phyloP scores from a whole-genome alignment of 2,797 vertebrate genomes.

The Leptatherina wallacei region DNA sequence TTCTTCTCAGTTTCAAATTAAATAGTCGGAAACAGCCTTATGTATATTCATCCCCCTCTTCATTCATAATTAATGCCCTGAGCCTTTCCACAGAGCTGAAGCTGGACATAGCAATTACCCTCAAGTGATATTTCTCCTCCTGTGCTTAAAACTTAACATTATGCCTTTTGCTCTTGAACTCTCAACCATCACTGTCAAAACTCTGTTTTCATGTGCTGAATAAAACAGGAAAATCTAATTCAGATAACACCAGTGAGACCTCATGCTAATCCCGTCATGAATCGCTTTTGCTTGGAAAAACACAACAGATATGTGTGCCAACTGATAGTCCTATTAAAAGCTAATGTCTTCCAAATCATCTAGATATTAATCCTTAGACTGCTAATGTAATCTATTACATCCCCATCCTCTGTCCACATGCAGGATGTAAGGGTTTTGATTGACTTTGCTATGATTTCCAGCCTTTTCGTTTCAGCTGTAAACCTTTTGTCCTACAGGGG shows the following conservation, averaged over 20 bases:
- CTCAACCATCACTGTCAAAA: background rate
- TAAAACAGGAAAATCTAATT: conserved; percentile 16
- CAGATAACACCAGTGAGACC: background rate
- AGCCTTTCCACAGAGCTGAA: conserved; percentile 20
- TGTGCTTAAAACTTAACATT: conserved; percentile 28
- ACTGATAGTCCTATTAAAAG: conserved; percentile 21
- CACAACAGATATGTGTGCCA: conserved; percentile 25
- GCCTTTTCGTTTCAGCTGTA: conserved; percentile 34
- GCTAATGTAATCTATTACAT: conserved; percentile 52
- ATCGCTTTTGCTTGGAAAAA: conserved; percentile 24
- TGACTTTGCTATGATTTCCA: conserved; percentile 61
- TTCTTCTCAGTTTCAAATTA: conserved; percentile 40
- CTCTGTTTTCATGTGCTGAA: background rate
- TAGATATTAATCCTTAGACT: conserved; percentile 56
- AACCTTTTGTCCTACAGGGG: conserved; percentile 42
- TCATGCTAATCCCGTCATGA: background rate
- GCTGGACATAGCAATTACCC: conserved; percentile 21
- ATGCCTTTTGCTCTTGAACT: conserved; percentile 15
- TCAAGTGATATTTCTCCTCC: conserved; percentile 15
- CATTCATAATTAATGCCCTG: conserved; percentile 53
- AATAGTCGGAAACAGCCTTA: conserved; percentile 42
- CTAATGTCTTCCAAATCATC: conserved; percentile 52
- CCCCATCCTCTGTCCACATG: conserved; percentile 4
- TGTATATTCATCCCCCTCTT: conserved; percentile 45
- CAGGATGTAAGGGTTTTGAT: conserved; percentile 44